Evolutionary conservation across 2,888 invertebrate species (phyloP).

Genomic region (Nomada ruficornis): DNA sequence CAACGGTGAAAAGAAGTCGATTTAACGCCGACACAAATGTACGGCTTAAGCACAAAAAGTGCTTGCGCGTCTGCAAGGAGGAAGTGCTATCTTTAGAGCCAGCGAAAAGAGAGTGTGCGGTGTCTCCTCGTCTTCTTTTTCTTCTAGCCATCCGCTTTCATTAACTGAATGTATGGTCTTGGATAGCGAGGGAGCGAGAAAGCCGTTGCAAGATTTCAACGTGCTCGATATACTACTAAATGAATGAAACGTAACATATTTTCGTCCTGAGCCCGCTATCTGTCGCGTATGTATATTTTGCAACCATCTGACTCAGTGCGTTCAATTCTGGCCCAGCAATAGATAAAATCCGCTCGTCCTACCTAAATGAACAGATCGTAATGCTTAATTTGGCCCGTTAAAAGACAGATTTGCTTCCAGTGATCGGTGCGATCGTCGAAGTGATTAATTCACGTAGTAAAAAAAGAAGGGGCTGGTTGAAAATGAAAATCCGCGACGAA

Average conservation of each 20-base stretch:
- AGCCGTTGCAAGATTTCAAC: conserved; percentile 40
- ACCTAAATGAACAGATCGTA: neutral
- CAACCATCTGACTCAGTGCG: neutral
- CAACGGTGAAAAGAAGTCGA: conserved; percentile 47
- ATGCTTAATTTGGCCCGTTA: neutral
- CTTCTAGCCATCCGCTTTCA: conserved; percentile 65
- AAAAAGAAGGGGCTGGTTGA: too few relatives aligned
- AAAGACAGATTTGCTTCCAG: neutral
- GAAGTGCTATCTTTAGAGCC: conserved; percentile 81
- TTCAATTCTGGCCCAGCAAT: neutral
- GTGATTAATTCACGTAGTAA: neutral
- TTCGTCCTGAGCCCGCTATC: neutral
- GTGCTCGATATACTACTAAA: conserved; percentile 13
- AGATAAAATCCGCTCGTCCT: conserved; percentile 16
- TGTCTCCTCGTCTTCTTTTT: conserved; percentile 69
- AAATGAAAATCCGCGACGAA: too few relatives aligned
- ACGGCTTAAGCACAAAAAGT: conserved; percentile 73
- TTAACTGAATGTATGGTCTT: conserved; percentile 46
- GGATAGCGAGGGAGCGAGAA: conserved; percentile 14
- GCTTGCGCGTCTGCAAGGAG: conserved; percentile 70
- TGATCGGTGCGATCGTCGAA: neutral
- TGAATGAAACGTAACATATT: conserved; percentile 34
- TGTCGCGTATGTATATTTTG: conserved; percentile 3
- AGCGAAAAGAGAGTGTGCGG: conserved; percentile 62
- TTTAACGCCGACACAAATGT: conserved; percentile 68